Evolutionary conservation across 1,140 invertebrate species (phyloP).

Genomic region (Oedothorax gibbosus): DNA sequence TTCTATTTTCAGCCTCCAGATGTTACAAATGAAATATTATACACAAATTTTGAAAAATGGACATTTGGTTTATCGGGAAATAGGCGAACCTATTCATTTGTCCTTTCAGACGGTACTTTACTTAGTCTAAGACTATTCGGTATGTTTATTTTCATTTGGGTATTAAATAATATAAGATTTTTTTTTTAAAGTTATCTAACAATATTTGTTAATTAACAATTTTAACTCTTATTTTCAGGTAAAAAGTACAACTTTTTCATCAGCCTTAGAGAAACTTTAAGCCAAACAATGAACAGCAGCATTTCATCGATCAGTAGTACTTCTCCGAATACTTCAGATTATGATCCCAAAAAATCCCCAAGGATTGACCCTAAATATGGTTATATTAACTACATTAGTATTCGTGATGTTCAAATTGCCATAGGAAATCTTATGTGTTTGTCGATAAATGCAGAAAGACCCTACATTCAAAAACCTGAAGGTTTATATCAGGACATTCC

Average conservation of each 20-base stretch:
- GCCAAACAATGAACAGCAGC: slow-evolving; percentile 20
- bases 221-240: slow-evolving; percentile 21
- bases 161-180: no score
- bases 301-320: slow-evolving; percentile 27
- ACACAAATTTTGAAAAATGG: slow-evolving; percentile 34
- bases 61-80: neutral
- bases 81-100: neutral
- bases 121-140: slow-evolving; percentile 24
- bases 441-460: slow-evolving; percentile 20
- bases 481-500: slow-evolving; percentile 28
- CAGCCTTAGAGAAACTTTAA: slow-evolving; percentile 21
- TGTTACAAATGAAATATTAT: slow-evolving; percentile 27
- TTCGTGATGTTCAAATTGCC: neutral
- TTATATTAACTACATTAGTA: neutral
- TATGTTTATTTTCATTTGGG: neutral
- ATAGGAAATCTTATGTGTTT: slow-evolving; percentile 14
- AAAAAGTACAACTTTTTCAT: slow-evolving; percentile 26
- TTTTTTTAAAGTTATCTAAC: no score
- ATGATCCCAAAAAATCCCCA: slow-evolving; percentile 11
- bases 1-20: slow-evolving; percentile 27
- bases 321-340: slow-evolving; percentile 4
- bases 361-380: slow-evolving; percentile 22
- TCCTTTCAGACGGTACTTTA: slow-evolving; percentile 34
- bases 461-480: slow-evolving; percentile 23
- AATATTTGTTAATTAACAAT: neutral